These are phyloP conservation scores for Lagocephalus sceleratus DNA, from an alignment of 2,797 vertebrate genomes.

Conservation along the genomic window DNA sequence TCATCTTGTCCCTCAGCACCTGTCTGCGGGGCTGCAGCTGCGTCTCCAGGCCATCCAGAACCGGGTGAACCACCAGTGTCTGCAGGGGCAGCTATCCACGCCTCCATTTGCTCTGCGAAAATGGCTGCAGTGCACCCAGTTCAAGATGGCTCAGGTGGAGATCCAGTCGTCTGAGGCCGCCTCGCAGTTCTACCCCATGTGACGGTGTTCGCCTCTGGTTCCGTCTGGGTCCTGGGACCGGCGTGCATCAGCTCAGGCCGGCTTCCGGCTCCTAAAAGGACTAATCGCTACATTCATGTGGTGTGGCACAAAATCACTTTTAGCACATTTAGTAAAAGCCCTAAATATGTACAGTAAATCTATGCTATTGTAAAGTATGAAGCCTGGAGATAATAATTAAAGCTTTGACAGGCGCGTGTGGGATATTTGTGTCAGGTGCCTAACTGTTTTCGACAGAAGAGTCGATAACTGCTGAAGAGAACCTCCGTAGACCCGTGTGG, in stretches of 20 bases:
- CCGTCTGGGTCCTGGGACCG: conserved; percentile 29
- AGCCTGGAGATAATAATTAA: conserved; percentile 29
- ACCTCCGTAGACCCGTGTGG: conserved; percentile 47
- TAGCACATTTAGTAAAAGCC: conserved; percentile 41
- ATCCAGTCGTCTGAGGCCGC: conserved; percentile 98
- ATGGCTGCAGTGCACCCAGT: conserved; percentile 97
- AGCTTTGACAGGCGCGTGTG: conserved; percentile 28
- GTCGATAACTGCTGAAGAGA: conserved; percentile 24
- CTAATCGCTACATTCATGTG: conserved; percentile 32
- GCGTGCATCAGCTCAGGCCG: conserved; percentile 29
- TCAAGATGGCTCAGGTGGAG: conserved; percentile 99
- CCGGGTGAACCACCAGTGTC: conserved; percentile 92
- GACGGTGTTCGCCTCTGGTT: conserved; percentile 61
- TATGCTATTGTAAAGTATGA: conserved; percentile 58
- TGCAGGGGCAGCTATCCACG: conserved; percentile 82
- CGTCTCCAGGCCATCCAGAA: conserved; percentile 98
- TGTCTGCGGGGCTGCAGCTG: conserved; percentile 94
- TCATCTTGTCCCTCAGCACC: conserved; percentile 75
- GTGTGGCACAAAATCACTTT: conserved; percentile 36
- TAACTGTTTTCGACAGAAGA: conserved; percentile 46
- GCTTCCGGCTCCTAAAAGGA: conserved; percentile 28
- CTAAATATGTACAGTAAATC: conserved; percentile 59
- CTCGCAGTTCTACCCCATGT: conserved; percentile 98
- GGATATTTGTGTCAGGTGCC: conserved; percentile 41
- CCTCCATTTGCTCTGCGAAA: conserved; percentile 89